Evolutionary conservation across 2,797 vertebrate species (phyloP).

Genomic region (Phylloscopus collybita): DNA sequence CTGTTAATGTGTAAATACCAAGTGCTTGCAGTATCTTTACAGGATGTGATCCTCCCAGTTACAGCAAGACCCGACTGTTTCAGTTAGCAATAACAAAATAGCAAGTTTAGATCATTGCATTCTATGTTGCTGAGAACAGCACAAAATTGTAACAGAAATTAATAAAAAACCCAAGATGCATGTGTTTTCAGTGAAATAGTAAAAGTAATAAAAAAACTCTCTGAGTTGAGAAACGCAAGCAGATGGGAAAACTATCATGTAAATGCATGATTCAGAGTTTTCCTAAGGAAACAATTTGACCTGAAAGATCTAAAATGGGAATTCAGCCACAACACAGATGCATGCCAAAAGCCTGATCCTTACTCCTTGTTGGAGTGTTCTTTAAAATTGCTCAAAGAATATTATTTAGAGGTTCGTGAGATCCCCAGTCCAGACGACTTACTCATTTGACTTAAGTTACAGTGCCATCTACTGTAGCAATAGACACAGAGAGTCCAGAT

Average conservation of each 20-base stretch:
- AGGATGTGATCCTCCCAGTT: background rate
- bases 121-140: background rate
- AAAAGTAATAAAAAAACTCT: background rate
- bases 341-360: constrained; percentile 10
- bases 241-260: constrained; percentile 2
- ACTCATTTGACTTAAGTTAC: constrained; percentile 13
- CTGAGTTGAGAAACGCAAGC: background rate
- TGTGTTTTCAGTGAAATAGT: background rate
- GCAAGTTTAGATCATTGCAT: background rate
- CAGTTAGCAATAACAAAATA: background rate
- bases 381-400: constrained; percentile 23
- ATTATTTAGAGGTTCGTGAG: background rate
- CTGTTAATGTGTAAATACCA: background rate
- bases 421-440: background rate
- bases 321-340: background rate
- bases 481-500: background rate
- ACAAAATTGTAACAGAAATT: background rate
- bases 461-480: constrained; percentile 61
- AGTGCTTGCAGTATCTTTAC: background rate
- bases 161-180: background rate
- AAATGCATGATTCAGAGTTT: constrained; percentile 36
- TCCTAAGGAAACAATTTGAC: constrained; percentile 38
- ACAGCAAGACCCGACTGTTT: background rate
- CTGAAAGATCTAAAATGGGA: constrained; percentile 4
- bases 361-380: background rate